These are phyloP conservation scores for Megaustenia siamemsis DNA, from an alignment of 2,888 invertebrate species.

Conservation along the genomic window DNA sequence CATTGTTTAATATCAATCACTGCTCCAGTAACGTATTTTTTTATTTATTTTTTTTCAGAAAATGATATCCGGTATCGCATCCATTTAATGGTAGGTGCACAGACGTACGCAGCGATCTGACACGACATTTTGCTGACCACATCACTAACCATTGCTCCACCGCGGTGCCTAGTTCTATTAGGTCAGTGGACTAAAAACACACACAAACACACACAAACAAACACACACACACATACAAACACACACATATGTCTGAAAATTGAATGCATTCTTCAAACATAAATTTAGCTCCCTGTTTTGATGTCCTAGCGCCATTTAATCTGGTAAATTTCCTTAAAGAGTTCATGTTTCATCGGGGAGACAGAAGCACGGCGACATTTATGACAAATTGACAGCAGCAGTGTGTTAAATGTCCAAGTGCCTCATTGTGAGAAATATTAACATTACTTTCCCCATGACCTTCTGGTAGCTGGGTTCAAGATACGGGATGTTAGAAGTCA, in stretches of 20 bases:
- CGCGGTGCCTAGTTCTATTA: no score
- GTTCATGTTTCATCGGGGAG: not conserved
- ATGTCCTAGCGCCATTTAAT: slow-evolving; percentile 2
- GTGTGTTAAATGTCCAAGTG: not conserved
- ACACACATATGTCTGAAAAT: slow-evolving; percentile 12
- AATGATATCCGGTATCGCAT: no score
- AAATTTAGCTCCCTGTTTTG: not conserved
- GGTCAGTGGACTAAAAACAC: no score
- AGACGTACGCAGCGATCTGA: no score
- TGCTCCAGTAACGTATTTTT: no score
- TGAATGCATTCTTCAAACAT: not conserved
- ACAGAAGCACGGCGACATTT: not conserved
- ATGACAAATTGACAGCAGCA: slow-evolving; percentile 48
- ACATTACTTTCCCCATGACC: slow-evolving; percentile 38
- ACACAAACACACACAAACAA: no score
- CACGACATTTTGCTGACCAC: no score
- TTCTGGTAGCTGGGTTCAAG: slow-evolving; percentile 31
- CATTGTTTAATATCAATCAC: no score
- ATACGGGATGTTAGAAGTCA: slow-evolving; percentile 1
- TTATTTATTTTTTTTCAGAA: no score
- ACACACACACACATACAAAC: no score
- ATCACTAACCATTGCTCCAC: no score
- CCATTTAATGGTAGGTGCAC: no score
- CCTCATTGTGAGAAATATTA: not conserved
- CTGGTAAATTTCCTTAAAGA: slow-evolving; percentile 29